A percentile compares a stretch with the other conserved stretches of the same genome.
Evolutionary conservation across 2,797 vertebrate species (phyloP).

Genomic region (Schizopygopsis malacanthus): DNA sequence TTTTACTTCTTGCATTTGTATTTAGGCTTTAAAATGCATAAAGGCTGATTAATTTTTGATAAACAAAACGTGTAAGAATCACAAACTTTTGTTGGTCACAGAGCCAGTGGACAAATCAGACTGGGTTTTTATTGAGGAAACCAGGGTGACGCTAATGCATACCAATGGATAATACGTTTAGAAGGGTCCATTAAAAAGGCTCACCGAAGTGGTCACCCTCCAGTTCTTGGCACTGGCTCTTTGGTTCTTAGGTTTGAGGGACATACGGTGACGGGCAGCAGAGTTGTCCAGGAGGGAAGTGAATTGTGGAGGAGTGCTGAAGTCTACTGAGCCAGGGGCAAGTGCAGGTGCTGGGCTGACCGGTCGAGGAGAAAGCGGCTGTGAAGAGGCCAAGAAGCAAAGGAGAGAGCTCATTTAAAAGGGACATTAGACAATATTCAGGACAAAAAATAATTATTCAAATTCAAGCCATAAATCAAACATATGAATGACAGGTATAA

Average conservation of each 20-base stretch:
- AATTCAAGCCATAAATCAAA: not conserved
- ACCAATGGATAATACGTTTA: not conserved
- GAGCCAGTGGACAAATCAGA: not conserved
- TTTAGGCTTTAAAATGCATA: not conserved
- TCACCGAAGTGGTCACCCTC: slow-evolving; percentile 78
- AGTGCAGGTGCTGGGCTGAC: slow-evolving; percentile 60
- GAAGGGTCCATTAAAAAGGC: slow-evolving; percentile 24
- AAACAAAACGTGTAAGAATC: not conserved
- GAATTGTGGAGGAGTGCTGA: slow-evolving; percentile 81
- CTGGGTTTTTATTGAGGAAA: not conserved
- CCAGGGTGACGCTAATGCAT: not conserved
- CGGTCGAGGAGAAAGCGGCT: slow-evolving; percentile 70
- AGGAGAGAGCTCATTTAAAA: slow-evolving; percentile 67
- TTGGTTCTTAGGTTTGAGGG: slow-evolving; percentile 91
- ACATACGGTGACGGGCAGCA: slow-evolving; percentile 94
- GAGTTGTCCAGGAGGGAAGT: slow-evolving; percentile 88
- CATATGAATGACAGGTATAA: slow-evolving; percentile 4
- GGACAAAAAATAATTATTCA: slow-evolving; percentile 3
- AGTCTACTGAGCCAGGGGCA: slow-evolving; percentile 76
- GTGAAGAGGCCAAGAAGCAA: slow-evolving; percentile 68
- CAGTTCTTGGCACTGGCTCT: slow-evolving; percentile 83
- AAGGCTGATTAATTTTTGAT: not conserved
- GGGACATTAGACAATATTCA: not conserved
- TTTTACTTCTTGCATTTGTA: not conserved
- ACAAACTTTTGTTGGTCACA: not conserved